phyloP scores from a whole-genome alignment of 2,797 vertebrate species.

The Ibycter americanus region DNA sequence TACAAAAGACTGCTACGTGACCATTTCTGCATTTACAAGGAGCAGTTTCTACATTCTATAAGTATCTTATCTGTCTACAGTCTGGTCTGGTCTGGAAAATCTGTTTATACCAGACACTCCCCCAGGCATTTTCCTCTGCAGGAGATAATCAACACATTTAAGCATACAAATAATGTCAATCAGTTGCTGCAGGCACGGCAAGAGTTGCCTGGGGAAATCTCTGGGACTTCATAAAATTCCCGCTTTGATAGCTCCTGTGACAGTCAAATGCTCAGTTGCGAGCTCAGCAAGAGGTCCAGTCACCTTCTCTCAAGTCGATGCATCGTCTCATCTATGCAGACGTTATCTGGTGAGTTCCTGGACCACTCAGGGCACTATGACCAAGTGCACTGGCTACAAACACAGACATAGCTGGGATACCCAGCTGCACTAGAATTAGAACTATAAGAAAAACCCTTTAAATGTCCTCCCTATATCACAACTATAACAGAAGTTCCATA shows the following conservation, averaged over 20 bases:
- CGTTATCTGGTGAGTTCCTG: not conserved
- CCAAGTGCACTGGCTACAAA: not conserved
- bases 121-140: not conserved
- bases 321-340: not conserved
- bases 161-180: not conserved
- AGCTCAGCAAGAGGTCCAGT: not conserved
- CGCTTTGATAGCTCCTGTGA: not conserved
- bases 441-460: accelerated
- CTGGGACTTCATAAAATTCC: not conserved
- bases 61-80: not conserved
- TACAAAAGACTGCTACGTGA: not conserved
- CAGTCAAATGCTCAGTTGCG: not conserved
- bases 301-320: not conserved
- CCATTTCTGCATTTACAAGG: not conserved
- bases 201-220: not conserved
- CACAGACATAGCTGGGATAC: not conserved
- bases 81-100: not conserved
- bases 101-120: not conserved
- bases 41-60: not conserved
- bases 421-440: not conserved
- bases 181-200: not conserved
- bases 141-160: not conserved
- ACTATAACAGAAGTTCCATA: not conserved
- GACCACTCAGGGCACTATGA: not conserved
- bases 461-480: not conserved